Conservation (phyloP, 1,140 invertebrate genomes). For the Ctenoplectra terminalis region DNA sequence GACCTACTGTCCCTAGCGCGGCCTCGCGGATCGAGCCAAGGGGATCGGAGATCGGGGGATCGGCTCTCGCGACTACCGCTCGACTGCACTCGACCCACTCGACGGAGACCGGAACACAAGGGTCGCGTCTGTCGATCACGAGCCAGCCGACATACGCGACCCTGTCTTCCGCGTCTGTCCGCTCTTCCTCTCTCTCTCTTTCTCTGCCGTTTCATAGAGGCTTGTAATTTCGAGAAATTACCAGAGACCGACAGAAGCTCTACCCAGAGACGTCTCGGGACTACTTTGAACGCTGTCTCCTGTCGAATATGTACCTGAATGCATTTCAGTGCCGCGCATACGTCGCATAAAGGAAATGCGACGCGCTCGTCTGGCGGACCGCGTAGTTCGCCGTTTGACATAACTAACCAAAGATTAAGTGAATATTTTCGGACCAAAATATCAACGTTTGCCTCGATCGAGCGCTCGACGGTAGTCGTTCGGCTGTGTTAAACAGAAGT, state of each 20-base stretch:
- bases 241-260: background rate
- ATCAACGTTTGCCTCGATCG: background rate
- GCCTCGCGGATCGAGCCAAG: conserved; percentile 48
- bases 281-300: background rate
- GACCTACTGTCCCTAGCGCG: conserved; percentile 63
- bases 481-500: background rate
- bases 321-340: background rate
- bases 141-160: background rate
- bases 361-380: background rate
- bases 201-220: background rate
- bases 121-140: background rate
- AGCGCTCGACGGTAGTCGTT: background rate
- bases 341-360: background rate
- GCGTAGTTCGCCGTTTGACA: background rate
- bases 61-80: conserved; percentile 4
- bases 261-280: background rate
- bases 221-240: background rate
- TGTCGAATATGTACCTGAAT: background rate
- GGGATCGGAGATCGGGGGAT: conserved; percentile 39
- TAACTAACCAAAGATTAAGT: background rate
- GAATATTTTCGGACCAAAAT: background rate
- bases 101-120: conserved; percentile 10
- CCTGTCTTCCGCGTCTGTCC: background rate
- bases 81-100: conserved; percentile 40
- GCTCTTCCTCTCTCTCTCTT: background rate